These are phyloP conservation scores for Campoletis sonorensis DNA, from an alignment of 1,140 invertebrate genomes.

Conservation along the genomic window DNA sequence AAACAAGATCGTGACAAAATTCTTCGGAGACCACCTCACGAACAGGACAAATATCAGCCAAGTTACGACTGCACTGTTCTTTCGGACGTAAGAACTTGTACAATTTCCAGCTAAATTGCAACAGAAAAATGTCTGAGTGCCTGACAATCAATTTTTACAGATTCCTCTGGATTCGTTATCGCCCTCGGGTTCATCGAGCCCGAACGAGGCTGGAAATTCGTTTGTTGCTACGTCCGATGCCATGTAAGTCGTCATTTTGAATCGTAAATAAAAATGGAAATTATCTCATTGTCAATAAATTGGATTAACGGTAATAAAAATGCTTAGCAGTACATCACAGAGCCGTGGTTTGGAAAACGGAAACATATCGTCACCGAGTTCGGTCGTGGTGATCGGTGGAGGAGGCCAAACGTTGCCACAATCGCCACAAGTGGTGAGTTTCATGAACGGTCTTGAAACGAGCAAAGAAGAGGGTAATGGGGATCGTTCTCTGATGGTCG, in stretches of 20 bases:
- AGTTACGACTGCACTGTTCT: conserved; percentile 97
- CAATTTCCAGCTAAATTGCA: too few relatives aligned
- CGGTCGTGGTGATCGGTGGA: neutral
- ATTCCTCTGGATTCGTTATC: too few relatives aligned
- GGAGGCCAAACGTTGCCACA: neutral
- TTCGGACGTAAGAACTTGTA: conserved; percentile 82
- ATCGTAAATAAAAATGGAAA: too few relatives aligned
- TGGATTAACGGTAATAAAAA: too few relatives aligned
- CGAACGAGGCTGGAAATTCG: too few relatives aligned
- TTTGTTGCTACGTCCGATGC: too few relatives aligned
- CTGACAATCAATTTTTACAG: too few relatives aligned
- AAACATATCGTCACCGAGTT: neutral
- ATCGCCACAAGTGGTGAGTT: neutral
- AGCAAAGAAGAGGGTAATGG: neutral
- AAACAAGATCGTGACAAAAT: conserved; percentile 98
- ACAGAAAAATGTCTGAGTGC: too few relatives aligned
- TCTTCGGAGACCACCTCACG: conserved; percentile 87
- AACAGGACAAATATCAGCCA: conserved; percentile 96
- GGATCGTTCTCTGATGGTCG: neutral
- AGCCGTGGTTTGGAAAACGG: neutral
- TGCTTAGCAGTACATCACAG: too few relatives aligned
- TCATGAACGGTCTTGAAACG: neutral
- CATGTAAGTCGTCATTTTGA: too few relatives aligned
- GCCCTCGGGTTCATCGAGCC: too few relatives aligned
- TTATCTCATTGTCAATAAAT: too few relatives aligned